Conservation (phyloP, 2,888 invertebrate species). For the Acrobasis consociella region DNA sequence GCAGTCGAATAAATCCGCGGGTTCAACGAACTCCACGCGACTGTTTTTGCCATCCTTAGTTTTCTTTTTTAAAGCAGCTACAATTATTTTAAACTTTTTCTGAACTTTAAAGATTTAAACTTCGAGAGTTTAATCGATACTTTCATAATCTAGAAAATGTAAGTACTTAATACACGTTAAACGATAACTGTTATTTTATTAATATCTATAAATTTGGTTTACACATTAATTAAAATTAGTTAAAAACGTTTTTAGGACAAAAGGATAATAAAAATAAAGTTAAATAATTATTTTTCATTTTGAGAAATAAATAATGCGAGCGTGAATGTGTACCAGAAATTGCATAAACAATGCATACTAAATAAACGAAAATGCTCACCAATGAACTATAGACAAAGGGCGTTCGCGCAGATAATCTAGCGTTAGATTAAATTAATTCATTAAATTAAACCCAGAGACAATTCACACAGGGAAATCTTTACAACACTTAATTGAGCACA, state of each 20-base stretch:
- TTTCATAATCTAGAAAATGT: background rate
- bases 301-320: background rate
- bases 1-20: constrained; percentile 67
- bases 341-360: background rate
- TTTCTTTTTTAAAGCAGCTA: constrained; percentile 62
- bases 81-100: constrained; percentile 79
- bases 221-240: no score
- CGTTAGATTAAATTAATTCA: constrained; percentile 66
- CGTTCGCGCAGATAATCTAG: constrained; percentile 38
- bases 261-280: no score
- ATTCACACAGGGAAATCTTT: constrained; percentile 73
- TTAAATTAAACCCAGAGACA: constrained; percentile 69
- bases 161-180: no score
- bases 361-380: constrained; percentile 3
- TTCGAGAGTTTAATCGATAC: constrained; percentile 1
- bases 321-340: background rate
- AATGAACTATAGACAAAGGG: constrained; percentile 11
- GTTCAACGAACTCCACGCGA: constrained; percentile 69
- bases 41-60: constrained; percentile 76
- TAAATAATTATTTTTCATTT: no score
- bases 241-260: no score
- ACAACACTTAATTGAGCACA: constrained; percentile 77
- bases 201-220: no score
- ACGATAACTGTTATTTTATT: no score
- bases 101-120: constrained; percentile 52